phyloP scores from a whole-genome alignment of 2,113 vertebrate genomes.

The Scortum barcoo region DNA sequence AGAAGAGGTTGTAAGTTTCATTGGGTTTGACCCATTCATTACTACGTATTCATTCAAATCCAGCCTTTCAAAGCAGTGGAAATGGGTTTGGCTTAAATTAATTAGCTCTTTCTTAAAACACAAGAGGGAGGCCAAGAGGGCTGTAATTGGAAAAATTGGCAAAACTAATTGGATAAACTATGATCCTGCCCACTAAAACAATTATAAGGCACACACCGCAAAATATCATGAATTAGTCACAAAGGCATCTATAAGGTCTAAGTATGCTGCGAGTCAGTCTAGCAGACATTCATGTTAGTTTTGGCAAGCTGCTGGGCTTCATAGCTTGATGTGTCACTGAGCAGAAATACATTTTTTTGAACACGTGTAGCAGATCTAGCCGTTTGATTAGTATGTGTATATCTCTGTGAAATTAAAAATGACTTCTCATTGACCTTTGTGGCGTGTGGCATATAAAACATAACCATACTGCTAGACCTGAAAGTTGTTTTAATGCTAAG shows the following conservation, averaged over 20 bases:
- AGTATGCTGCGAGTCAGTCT: not conserved
- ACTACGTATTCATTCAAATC: conserved; percentile 43
- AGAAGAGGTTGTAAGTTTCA: conserved; percentile 45
- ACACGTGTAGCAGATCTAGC: not conserved
- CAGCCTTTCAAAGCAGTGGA: not conserved
- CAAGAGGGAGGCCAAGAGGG: not conserved
- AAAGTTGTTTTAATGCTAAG: not conserved
- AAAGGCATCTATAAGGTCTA: conserved; percentile 3
- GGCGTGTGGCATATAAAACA: not conserved
- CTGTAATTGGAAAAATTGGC: conserved; percentile 19
- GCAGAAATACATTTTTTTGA: not conserved
- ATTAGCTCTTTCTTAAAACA: not conserved
- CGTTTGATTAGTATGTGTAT: not conserved
- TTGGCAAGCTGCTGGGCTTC: conserved; percentile 12
- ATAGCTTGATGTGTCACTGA: not conserved
- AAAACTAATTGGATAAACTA: conserved; percentile 12
- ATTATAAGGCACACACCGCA: not conserved
- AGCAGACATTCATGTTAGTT: conserved; percentile 11
- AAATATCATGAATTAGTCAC: conserved; percentile 46
- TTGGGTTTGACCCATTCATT: conserved; percentile 27
- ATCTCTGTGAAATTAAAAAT: not conserved
- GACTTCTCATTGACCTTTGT: not conserved
- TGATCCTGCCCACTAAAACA: conserved; percentile 5
- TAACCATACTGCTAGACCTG: not conserved
- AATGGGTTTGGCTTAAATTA: not conserved